A percentile compares a stretch with the other conserved stretches of the same genome.
These are phyloP conservation scores for Arbacia lixula DNA, from an alignment of 53 echinoderm and acorn worm genomes.

Conservation along the genomic window DNA sequence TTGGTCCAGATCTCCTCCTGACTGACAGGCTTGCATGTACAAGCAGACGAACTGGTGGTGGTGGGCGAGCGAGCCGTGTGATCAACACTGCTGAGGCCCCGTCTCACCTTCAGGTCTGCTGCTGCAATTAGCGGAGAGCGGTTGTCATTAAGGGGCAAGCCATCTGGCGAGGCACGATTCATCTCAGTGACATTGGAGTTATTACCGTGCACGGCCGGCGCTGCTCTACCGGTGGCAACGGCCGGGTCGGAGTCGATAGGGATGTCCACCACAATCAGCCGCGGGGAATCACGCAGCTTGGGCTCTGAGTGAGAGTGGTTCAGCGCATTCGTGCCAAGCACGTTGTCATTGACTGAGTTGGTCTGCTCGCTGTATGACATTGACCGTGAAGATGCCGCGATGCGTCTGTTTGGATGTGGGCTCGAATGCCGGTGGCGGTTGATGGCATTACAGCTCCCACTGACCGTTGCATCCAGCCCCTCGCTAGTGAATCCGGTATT, in stretches of 20 bases:
- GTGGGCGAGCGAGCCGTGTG: too few species aligned
- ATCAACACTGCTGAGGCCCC: not conserved
- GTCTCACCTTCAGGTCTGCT: slow-evolving; percentile 44
- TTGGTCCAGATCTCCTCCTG: slow-evolving; percentile 46
- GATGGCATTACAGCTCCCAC: slow-evolving; percentile 43
- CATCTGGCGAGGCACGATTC: slow-evolving; percentile 47
- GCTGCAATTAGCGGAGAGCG: slow-evolving; percentile 35
- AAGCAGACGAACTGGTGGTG: too few species aligned
- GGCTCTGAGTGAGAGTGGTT: slow-evolving; percentile 45
- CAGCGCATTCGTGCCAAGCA: not conserved
- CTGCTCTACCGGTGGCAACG: not conserved
- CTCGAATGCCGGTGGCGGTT: slow-evolving; percentile 13
- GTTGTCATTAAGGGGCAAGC: slow-evolving; percentile 42
- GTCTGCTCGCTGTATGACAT: slow-evolving; percentile 23
- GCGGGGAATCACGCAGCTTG: slow-evolving; percentile 27
- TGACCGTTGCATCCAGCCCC: not conserved
- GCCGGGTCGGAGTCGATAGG: slow-evolving; percentile 29
- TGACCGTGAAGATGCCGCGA: not conserved
- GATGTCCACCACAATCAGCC: slow-evolving; percentile 35
- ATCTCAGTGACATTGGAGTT: slow-evolving; percentile 49
- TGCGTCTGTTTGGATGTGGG: slow-evolving; percentile 15
- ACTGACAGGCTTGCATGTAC: slow-evolving; percentile 24
- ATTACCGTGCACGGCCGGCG: slow-evolving; percentile 33
- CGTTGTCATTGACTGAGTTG: slow-evolving; percentile 28
- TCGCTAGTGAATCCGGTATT: slow-evolving; percentile 25